Evolutionary conservation across 2,797 vertebrate genomes (phyloP).

Genomic region (Hipposideros larvatus): DNA sequence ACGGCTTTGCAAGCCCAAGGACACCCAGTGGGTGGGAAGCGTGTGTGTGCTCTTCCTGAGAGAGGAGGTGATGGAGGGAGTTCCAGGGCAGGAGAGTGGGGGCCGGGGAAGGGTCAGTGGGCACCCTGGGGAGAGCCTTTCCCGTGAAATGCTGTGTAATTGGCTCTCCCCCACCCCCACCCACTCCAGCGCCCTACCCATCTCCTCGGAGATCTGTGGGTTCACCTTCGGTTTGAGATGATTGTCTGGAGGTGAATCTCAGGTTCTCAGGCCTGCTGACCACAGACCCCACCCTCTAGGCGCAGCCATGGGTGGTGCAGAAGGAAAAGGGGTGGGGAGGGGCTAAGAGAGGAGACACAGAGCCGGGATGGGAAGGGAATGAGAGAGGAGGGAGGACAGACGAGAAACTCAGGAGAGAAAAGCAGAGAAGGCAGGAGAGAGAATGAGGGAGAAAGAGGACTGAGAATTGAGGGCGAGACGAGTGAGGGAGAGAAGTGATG

Average conservation of each 20-base stretch:
- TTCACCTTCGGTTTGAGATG: background rate
- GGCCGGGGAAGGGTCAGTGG: too few relatives aligned
- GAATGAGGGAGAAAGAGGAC: background rate
- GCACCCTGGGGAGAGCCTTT: background rate
- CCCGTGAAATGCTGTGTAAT: background rate
- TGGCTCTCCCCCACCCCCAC: background rate
- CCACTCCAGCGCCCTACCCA: accelerated
- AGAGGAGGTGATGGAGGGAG: accelerated
- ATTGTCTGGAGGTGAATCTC: background rate
- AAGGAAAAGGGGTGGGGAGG: background rate
- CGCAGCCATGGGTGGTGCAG: background rate
- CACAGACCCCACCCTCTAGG: background rate
- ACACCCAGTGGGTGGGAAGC: background rate
- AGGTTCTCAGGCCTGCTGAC: background rate
- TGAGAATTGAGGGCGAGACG: too few relatives aligned
- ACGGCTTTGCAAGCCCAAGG: too few relatives aligned
- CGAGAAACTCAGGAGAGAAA: background rate
- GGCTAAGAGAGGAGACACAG: accelerated
- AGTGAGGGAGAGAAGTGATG: too few relatives aligned
- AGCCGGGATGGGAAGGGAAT: accelerated
- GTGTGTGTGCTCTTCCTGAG: background rate
- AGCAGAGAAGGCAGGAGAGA: background rate
- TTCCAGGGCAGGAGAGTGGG: accelerated
- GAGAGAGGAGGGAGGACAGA: background rate
- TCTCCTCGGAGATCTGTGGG: background rate